phyloP scores from a whole-genome alignment of 2,797 vertebrate species.

The Hephaestus fuliginosus region DNA sequence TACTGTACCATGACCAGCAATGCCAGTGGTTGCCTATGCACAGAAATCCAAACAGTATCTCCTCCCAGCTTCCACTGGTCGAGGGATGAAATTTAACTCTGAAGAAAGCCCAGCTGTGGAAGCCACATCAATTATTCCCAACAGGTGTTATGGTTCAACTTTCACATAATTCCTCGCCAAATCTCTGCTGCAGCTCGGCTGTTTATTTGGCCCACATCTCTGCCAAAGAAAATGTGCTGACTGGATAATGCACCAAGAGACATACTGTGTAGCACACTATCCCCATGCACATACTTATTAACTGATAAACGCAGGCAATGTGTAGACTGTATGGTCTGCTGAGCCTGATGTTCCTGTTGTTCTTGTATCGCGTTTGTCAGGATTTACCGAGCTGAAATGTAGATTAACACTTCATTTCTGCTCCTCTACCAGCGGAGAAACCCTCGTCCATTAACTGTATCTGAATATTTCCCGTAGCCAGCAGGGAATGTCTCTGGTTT shows the following conservation, averaged over 20 bases:
- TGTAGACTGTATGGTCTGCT: conserved; percentile 25
- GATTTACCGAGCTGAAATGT: conserved; percentile 39
- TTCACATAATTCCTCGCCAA: conserved; percentile 26
- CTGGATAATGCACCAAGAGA: conserved; percentile 65
- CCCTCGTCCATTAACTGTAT: conserved; percentile 6
- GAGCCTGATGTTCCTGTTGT: conserved; percentile 23
- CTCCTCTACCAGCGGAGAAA: not conserved
- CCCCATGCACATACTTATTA: conserved; percentile 41
- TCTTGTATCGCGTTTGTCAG: conserved; percentile 20
- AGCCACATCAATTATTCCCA: not conserved
- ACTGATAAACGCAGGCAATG: conserved; percentile 52
- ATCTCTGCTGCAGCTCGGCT: conserved; percentile 39
- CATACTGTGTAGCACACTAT: conserved; percentile 42
- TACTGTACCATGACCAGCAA: conserved; percentile 1
- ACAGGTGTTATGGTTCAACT: conserved; percentile 19
- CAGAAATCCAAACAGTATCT: not conserved
- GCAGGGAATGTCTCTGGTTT: conserved; percentile 24
- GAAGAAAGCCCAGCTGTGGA: not conserved
- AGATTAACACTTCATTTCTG: conserved; percentile 16
- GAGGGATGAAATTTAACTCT: conserved; percentile 21
- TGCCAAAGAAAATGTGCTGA: conserved; percentile 71
- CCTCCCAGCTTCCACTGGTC: not conserved
- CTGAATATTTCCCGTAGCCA: conserved; percentile 15
- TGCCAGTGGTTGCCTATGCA: not conserved
- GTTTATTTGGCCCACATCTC: conserved; percentile 51